Evolutionary conservation across 2,888 invertebrate species (phyloP).

Genomic region (Entomobrya multifasciata): DNA sequence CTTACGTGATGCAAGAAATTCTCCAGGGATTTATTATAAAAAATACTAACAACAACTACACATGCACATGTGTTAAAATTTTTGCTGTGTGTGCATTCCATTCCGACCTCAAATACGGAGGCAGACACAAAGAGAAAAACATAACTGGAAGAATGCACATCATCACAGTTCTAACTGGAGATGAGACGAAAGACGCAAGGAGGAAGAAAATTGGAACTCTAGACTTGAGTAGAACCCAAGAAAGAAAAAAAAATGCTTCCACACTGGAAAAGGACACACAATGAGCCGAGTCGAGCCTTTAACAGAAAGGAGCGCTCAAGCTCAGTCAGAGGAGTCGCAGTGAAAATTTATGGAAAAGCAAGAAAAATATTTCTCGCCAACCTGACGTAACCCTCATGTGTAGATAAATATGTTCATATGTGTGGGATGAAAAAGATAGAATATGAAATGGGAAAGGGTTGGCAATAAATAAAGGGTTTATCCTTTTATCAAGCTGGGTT

Average conservation of each 20-base stretch:
- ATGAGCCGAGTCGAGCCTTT: neutral
- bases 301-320: constrained; percentile 16
- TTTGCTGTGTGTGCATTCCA: neutral
- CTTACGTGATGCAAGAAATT: constrained; percentile 64
- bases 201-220: constrained; percentile 61
- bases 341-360: constrained; percentile 49
- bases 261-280: constrained; percentile 22
- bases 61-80: neutral
- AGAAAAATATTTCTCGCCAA: constrained; percentile 51
- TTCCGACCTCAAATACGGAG: too few relatives aligned
- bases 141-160: too few relatives aligned
- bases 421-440: constrained; percentile 4
- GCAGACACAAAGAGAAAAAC: too few relatives aligned
- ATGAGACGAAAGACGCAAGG: constrained; percentile 33
- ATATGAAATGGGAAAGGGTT: constrained; percentile 32
- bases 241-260: constrained; percentile 35
- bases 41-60: neutral
- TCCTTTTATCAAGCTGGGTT: too few relatives aligned
- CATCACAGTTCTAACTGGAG: too few relatives aligned
- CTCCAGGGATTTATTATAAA: constrained; percentile 67
- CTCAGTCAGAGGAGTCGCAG: neutral
- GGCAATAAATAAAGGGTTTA: constrained; percentile 30
- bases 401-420: too few relatives aligned
- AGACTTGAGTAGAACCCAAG: too few relatives aligned
- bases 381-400: neutral